phyloP scores from a whole-genome alignment of 2,113 vertebrate genomes.

The Cinclus mexicanus region DNA sequence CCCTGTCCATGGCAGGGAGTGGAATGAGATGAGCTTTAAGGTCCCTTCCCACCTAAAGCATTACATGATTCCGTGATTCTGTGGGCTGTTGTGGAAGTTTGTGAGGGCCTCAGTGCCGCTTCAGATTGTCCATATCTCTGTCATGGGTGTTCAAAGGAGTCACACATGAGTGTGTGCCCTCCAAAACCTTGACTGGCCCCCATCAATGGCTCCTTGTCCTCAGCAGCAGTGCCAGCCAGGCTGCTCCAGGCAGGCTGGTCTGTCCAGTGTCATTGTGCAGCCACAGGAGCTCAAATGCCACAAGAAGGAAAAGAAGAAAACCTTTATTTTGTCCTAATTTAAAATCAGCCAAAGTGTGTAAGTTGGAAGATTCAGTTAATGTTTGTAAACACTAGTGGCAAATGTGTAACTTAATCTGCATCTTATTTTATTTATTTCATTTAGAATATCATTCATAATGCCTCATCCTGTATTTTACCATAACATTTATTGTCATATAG shows the following conservation, averaged over 20 bases:
- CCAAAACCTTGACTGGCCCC: background rate
- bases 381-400: background rate
- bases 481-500: background rate
- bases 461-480: background rate
- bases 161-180: rapidly evolving
- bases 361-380: background rate
- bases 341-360: background rate
- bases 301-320: rapidly evolving
- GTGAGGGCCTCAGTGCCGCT: background rate
- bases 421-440: background rate
- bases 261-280: background rate
- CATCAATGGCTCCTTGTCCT: rapidly evolving
- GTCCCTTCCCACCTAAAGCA: background rate
- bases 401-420: background rate
- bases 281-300: background rate
- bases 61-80: background rate
- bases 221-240: rapidly evolving
- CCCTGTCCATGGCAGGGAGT: background rate
- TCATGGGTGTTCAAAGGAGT: background rate
- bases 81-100: background rate
- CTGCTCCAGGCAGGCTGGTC: background rate
- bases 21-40: background rate
- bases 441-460: background rate
- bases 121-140: rapidly evolving
- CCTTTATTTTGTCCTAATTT: background rate